These are phyloP conservation scores for Amblyornis subalaris DNA, from an alignment of 2,113 vertebrate genomes.

Conservation along the genomic window DNA sequence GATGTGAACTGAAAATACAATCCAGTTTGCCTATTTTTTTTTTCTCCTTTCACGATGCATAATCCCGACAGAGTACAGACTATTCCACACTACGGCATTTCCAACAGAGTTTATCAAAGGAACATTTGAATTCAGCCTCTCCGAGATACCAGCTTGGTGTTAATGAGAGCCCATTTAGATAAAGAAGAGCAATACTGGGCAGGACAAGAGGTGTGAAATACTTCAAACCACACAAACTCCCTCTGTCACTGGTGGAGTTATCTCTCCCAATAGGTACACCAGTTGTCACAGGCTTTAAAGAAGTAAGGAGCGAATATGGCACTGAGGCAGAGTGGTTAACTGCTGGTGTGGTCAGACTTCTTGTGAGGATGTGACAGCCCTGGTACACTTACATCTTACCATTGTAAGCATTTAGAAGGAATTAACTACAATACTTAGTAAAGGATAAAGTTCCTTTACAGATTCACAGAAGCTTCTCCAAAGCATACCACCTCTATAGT, in stretches of 20 bases:
- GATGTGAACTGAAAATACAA: neutral
- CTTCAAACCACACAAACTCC: constrained; percentile 10
- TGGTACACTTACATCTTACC: neutral
- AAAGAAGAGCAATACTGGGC: constrained; percentile 17
- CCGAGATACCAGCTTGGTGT: neutral
- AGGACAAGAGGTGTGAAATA: constrained; percentile 33
- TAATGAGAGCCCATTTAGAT: constrained; percentile 56
- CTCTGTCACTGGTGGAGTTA: neutral
- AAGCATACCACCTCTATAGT: neutral
- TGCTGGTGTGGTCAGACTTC: neutral
- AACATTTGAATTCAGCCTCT: neutral
- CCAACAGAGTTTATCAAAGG: constrained; percentile 22
- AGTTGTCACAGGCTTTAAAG: neutral
- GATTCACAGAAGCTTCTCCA: neutral
- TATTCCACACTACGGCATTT: neutral
- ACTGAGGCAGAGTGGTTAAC: neutral
- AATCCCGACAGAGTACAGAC: neutral
- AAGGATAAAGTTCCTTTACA: neutral
- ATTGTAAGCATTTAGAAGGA: neutral
- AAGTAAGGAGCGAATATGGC: neutral
- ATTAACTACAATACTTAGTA: neutral
- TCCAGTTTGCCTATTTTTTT: neutral
- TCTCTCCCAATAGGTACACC: neutral
- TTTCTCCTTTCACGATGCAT: neutral
- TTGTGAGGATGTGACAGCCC: neutral